Conservation (phyloP, 1,140 invertebrate species). For the Megalopta genalis region DNA sequence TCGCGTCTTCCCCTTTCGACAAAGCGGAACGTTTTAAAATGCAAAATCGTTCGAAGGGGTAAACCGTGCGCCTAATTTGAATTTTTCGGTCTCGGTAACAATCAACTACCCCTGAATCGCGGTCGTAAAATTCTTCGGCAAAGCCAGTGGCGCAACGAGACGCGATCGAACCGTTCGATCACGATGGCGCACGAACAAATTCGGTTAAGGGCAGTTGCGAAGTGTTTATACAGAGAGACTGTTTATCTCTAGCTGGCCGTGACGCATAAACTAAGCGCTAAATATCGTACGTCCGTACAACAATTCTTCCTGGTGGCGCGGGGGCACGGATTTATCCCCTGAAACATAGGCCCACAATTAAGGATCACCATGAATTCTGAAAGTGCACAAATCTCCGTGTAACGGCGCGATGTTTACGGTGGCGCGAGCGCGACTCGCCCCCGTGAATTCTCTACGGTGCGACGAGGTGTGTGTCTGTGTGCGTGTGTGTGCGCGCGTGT, state of each 20-base stretch:
- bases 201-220: not conserved
- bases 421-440: not conserved
- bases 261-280: not conserved
- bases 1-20: too few relatives aligned
- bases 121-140: not conserved
- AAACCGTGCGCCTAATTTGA: too few relatives aligned
- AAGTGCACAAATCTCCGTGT: constrained; percentile 9
- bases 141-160: not conserved
- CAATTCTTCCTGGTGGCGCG: not conserved
- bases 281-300: not conserved
- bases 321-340: not conserved
- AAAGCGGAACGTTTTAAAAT: too few relatives aligned
- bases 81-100: too few relatives aligned
- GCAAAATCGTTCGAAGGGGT: too few relatives aligned
- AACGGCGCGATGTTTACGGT: not conserved
- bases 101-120: not conserved
- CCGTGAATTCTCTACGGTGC: constrained; percentile 9
- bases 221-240: not conserved
- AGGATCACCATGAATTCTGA: constrained; percentile 9
- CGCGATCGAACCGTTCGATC: not conserved
- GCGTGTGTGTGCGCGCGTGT: not conserved
- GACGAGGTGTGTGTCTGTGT: not conserved
- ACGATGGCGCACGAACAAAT: too few relatives aligned
- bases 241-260: not conserved
- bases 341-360: constrained; percentile 7